A percentile compares a stretch with the other conserved stretches of the same genome.
These are phyloP conservation scores for Nothobranchius furzeri DNA, from an alignment of 2,113 vertebrate species.

Conservation along the genomic window DNA sequence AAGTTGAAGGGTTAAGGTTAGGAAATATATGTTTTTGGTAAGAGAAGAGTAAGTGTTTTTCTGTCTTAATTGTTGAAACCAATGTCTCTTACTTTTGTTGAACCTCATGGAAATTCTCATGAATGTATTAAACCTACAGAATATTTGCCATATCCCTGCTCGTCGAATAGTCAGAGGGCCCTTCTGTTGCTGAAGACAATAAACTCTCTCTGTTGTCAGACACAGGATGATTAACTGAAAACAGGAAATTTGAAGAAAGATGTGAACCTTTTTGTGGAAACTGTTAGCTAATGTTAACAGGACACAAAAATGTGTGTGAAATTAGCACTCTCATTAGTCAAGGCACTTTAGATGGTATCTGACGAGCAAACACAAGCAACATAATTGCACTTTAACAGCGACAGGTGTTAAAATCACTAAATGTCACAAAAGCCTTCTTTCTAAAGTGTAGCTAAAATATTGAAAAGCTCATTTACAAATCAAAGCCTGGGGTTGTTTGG, in stretches of 20 bases:
- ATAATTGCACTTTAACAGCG: neutral
- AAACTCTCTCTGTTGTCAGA: no score
- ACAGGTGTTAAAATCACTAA: neutral
- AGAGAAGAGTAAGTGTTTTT: no score
- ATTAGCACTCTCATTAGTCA: neutral
- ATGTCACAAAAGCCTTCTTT: neutral
- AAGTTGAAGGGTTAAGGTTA: no score
- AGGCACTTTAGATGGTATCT: neutral
- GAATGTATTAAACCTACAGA: neutral
- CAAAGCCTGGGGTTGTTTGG: neutral
- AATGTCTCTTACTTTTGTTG: no score
- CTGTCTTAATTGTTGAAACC: no score
- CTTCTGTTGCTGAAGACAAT: neutral
- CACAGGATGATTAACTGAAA: neutral
- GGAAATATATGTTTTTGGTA: no score
- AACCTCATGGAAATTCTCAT: neutral
- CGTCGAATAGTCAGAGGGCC: neutral
- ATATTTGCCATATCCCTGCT: neutral
- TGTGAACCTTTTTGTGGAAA: neutral
- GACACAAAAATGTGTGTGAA: neutral
- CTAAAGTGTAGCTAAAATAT: neutral
- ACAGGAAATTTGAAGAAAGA: neutral
- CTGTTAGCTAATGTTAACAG: neutral
- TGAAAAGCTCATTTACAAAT: neutral
- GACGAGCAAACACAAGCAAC: neutral